phyloP scores from a whole-genome alignment of 2,113 vertebrate genomes.

The Chionomys nivalis region DNA sequence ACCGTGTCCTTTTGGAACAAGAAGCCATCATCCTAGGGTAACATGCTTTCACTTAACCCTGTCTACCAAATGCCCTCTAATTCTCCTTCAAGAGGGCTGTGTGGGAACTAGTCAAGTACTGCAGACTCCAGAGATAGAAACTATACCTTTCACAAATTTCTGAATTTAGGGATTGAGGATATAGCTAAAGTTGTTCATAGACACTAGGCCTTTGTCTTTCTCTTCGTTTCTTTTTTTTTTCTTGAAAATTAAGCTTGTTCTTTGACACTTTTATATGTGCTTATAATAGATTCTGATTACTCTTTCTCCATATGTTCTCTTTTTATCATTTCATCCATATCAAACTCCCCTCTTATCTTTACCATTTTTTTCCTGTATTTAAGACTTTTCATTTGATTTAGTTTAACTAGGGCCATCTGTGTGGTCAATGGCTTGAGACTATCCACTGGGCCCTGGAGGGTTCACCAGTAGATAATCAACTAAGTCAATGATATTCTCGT shows the following conservation, averaged over 20 bases:
- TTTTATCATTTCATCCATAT: not conserved
- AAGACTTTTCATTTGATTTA: not conserved
- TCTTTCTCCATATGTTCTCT: not conserved
- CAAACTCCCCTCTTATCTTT: not conserved
- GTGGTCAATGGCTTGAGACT: not conserved
- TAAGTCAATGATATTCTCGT: not conserved
- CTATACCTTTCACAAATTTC: not conserved
- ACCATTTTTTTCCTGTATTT: not conserved
- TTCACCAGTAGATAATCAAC: not conserved
- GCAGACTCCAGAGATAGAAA: not conserved
- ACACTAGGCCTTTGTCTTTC: not conserved
- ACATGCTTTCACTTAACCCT: not conserved
- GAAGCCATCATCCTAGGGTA: not conserved
- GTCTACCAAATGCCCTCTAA: not conserved
- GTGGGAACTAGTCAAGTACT: not conserved
- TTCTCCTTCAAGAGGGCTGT: not conserved
- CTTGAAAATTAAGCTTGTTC: not conserved
- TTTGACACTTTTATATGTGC: not conserved
- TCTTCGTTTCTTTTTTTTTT: not conserved
- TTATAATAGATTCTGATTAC: not conserved
- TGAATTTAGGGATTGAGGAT: not conserved
- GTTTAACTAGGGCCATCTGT: not conserved
- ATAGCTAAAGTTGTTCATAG: not conserved
- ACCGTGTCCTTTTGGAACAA: not conserved
- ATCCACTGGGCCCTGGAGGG: not conserved